A percentile compares a stretch with the other conserved stretches of the same genome.
Evolutionary conservation across 2,888 invertebrate species (phyloP).

Genomic region (Smittia sp.): DNA sequence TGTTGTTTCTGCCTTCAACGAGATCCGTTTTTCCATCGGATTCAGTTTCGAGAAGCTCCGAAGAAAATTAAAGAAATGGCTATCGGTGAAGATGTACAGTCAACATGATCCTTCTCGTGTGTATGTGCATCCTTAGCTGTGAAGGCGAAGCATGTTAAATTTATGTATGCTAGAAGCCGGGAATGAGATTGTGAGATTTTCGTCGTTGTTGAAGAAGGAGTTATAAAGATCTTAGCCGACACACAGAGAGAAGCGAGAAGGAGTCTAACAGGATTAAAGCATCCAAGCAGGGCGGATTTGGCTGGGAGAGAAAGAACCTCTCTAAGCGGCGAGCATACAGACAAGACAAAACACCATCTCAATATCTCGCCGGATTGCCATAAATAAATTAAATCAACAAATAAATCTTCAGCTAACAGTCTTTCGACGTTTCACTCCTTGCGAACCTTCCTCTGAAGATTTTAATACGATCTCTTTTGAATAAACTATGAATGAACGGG

Average conservation of each 20-base stretch:
- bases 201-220: conserved; percentile 4
- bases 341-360: conserved; percentile 11
- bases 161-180: conserved; percentile 38
- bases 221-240: conserved; percentile 13
- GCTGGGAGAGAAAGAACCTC: conserved; percentile 33
- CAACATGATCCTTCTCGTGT: neutral
- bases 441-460: neutral
- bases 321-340: conserved; percentile 18
- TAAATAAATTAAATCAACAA: conserved; percentile 41
- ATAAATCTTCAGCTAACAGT: conserved; percentile 37
- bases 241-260: neutral
- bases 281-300: conserved; percentile 42
- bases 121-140: neutral
- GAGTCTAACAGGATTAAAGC: conserved; percentile 43
- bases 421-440: neutral
- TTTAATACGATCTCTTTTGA: conserved; percentile 14
- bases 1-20: conserved; percentile 39
- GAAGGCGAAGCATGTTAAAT: conserved; percentile 14
- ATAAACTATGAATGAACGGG: neutral
- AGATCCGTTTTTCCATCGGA: conserved; percentile 22
- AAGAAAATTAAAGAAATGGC: conserved; percentile 39
- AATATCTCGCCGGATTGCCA: conserved; percentile 22
- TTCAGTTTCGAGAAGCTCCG: neutral
- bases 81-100: conserved; percentile 21
- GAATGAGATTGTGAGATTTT: conserved; percentile 40